Percentiles rank a stretch among this genome's conserved stretches.
phyloP scores from a whole-genome alignment of 2,797 vertebrate species.

The Sphenopsis melanotis region DNA sequence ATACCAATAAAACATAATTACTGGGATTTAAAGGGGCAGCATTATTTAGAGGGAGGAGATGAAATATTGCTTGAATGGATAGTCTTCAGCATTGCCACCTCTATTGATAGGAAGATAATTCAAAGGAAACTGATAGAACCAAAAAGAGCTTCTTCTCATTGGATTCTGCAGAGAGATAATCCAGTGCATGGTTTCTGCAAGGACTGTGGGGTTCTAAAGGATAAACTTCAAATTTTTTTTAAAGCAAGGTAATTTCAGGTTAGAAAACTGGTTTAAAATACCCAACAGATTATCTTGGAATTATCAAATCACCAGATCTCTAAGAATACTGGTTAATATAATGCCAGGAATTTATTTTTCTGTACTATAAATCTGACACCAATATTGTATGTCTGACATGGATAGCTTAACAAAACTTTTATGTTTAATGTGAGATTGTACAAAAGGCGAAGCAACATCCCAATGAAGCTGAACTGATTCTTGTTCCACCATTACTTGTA shows the following conservation, averaged over 20 bases:
- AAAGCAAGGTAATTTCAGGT: not conserved
- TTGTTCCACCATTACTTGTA: not conserved
- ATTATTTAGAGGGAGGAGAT: not conserved
- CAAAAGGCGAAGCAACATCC: not conserved
- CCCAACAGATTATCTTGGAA: not conserved
- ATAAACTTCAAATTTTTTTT: not conserved
- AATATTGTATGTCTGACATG: not conserved
- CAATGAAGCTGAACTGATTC: not conserved
- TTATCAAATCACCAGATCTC: not conserved
- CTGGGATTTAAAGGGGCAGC: not conserved
- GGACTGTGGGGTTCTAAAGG: not conserved
- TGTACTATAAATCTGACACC: not conserved
- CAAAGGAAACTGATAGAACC: not conserved
- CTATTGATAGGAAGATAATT: not conserved
- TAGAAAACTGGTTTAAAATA: not conserved
- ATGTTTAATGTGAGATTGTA: not conserved
- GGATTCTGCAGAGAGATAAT: not conserved
- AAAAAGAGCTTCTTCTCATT: not conserved
- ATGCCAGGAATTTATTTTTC: not conserved
- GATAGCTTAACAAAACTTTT: not conserved
- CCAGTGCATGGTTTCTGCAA: not conserved
- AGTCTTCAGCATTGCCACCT: not conserved
- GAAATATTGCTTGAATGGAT: not conserved
- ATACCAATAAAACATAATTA: conserved; percentile 6
- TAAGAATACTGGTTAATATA: not conserved